Base-by-base conservation (phyloP, 2,113 vertebrate genomes). In the Danionella cerebrum region DNA sequence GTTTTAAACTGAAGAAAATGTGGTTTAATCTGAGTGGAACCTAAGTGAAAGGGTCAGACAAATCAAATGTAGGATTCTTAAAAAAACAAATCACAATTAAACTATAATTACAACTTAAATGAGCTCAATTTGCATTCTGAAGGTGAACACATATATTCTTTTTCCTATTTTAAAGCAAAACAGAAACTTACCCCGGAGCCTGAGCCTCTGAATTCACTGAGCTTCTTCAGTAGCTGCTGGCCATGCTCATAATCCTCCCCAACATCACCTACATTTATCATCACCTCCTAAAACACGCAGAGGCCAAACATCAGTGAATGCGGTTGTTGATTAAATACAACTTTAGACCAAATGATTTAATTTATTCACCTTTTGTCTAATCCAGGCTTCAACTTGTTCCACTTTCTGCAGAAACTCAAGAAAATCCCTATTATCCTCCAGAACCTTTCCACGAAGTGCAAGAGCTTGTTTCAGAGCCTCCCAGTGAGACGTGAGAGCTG, bases 401-500 rank as follows among this genome's bases (percentile, higher is more conserved):
- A 90, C 92, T 69, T 88, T 92, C 80, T 90, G 91, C 25, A 96
- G 85, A 78, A 95, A 94, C 78, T 93, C 91, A 64, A 94, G 81
- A 70, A 94, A 91, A 74, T 88, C 89, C 21, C 80, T 67, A 60
- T 84, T 87, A 13, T 90, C 90, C 64, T 92, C 89, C 63, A 97
- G 86, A 81, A 87, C 80, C 79, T 84, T 91, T 42, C 89, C 89
- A n/a, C 84, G 77, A 21, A 69, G 65, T 9, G 83, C 84, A 71
- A 92, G 76, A 0, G 86, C 85, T 67, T 70, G 79, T 77, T 88
- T 90, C 71, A 97, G 80, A 63, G 83, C 84, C 67, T 89, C 88
- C 93, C 95, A 93, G 41, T 47, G 82, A 12, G 86, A 84, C 65
- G 78, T 70, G 38, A 97, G 87, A 0, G 41, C 11, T 39, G 19